Evolutionary conservation across 1,140 invertebrate genomes (phyloP), one percentile per base, ranked within the genome.

Genomic region (Nylanderia fulva): DNA sequence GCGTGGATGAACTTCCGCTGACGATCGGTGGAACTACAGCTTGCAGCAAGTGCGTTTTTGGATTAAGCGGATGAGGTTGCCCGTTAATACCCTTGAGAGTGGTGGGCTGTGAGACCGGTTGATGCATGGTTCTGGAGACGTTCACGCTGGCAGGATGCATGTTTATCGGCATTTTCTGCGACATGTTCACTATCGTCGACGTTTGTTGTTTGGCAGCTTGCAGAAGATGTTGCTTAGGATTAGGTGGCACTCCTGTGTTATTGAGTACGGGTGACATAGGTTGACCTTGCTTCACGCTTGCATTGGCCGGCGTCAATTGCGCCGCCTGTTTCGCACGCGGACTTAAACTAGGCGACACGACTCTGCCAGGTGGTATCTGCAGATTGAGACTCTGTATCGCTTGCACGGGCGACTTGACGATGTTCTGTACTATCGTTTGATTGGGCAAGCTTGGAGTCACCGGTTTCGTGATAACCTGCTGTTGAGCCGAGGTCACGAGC

Each of bases 1-100:
- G 96, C 29, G 94, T 94, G 2, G 96, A 96, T 90, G 96, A 96
- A 91, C 95, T 96, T 94, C 95, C 95, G 0, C 95, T 94, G 27
- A 96, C 88, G 18, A 96, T 95, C 8, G 93, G 88, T 6, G 94
- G 91, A 18, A 91, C 93, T 0, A 95, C 94, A 7, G 94, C 94
- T 80, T 95, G 94, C 6, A 95, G 71, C 5, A 95, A 72, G 77
- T 95, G 95, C 21, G 94, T 90, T 61, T 95, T 95, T 0, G 95
- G 95, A 90, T 93, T 95, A 7, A 95, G 63, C 1, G 94, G 93
- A 86, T 95, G 94, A 0, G 91, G 86, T 79, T 94, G 93, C 7
- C 93, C 92, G 72, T 93, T 95, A 6, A 95, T 93, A 11, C 85
- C 91, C 29, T 95, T 95, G 0, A 93, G 54, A 45, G 92, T 74